Evolutionary conservation across 2,113 vertebrate species (phyloP).

Genomic region (Ciconia boyciana): DNA sequence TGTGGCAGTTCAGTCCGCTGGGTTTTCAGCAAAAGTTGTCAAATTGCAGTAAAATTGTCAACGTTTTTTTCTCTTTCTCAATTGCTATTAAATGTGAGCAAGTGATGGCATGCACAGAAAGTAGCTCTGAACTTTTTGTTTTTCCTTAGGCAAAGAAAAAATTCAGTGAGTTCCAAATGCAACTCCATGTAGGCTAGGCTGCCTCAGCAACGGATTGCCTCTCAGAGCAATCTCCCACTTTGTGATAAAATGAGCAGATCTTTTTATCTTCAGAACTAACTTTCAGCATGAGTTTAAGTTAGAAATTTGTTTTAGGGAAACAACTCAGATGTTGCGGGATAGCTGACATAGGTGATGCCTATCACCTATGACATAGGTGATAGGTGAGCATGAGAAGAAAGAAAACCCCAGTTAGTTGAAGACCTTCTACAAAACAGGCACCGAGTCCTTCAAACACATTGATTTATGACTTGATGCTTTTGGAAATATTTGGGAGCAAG

Average conservation of each 20-base stretch:
- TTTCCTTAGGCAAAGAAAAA: neutral
- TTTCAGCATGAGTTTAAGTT: neutral
- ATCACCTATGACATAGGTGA: neutral
- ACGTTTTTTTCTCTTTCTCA: neutral
- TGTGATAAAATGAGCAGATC: neutral
- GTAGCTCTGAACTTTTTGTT: neutral
- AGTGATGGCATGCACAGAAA: neutral
- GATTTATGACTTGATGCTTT: neutral
- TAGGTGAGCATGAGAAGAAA: neutral
- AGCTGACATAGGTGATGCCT: neutral
- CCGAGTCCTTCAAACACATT: neutral
- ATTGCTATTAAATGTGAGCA: neutral
- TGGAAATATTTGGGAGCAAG: neutral
- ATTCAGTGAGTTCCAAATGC: neutral
- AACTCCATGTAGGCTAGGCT: neutral
- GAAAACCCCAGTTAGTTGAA: neutral
- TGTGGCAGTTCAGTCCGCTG: neutral
- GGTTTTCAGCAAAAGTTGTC: neutral
- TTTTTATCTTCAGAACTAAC: neutral
- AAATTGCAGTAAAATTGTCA: neutral
- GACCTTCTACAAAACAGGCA: neutral
- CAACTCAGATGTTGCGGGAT: neutral
- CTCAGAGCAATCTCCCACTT: neutral
- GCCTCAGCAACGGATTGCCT: neutral
- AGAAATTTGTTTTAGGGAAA: neutral